Conservation (phyloP, 2,113 vertebrate species). For the Porphyrio hochstetteri region DNA sequence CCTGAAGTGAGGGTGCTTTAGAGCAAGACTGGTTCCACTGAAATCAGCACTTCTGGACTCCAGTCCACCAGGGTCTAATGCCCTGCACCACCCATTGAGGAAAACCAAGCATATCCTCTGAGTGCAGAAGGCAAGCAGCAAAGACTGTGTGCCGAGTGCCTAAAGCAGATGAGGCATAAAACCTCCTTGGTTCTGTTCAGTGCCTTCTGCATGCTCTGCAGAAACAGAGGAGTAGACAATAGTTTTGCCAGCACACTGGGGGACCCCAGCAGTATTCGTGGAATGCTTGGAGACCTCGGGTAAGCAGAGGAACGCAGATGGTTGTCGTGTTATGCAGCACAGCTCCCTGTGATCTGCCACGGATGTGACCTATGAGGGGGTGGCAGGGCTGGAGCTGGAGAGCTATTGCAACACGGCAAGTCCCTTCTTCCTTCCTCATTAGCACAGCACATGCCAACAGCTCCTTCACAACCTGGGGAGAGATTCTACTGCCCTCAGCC, state of each 20-base stretch:
- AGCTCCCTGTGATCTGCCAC: neutral
- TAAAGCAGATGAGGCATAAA: neutral
- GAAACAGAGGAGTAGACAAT: neutral
- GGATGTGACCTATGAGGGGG: neutral
- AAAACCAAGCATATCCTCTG: neutral
- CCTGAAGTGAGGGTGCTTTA: neutral
- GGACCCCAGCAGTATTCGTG: neutral
- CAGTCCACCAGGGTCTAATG: neutral
- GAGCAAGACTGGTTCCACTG: neutral
- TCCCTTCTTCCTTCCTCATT: neutral
- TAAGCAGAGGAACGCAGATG: neutral
- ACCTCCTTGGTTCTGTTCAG: neutral
- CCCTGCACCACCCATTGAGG: rapidly evolving
- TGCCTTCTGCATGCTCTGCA: neutral
- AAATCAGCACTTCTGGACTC: neutral
- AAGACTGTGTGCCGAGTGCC: neutral
- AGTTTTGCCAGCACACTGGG: neutral
- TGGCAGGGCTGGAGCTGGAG: neutral
- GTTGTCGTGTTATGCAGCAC: neutral
- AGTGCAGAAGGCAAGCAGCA: neutral
- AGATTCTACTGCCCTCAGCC: neutral
- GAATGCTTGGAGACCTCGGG: neutral
- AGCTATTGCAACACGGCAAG: neutral
- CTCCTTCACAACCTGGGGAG: neutral
- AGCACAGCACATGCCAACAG: neutral